Percentiles rank a stretch among this genome's conserved stretches.
phyloP scores from a whole-genome alignment of 2,113 vertebrate genomes.

The Grantiella picta region DNA sequence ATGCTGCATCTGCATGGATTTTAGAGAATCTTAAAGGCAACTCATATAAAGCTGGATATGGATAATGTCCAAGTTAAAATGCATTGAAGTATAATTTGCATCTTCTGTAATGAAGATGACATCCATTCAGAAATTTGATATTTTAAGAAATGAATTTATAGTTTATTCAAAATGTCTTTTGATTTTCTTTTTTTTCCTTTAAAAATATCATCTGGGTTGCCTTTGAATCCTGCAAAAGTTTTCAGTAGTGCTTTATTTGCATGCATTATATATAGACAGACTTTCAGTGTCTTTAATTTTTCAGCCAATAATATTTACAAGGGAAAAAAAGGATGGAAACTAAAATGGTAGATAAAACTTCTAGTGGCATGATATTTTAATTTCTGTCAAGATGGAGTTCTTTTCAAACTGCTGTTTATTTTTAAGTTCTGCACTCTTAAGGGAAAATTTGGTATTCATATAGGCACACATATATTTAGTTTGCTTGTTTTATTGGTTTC shows the following conservation, averaged over 20 bases:
- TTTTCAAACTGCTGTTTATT: not conserved
- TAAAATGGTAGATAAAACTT: not conserved
- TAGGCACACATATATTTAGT: not conserved
- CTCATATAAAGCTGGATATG: not conserved
- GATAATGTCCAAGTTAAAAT: not conserved
- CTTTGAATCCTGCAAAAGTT: not conserved
- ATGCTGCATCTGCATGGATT: not conserved
- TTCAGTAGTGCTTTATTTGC: not conserved
- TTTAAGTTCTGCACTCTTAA: not conserved
- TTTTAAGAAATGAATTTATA: not conserved
- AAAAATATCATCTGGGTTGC: not conserved
- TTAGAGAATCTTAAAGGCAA: not conserved
- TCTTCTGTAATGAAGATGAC: not conserved
- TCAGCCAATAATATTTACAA: not conserved
- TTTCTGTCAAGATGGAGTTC: not conserved
- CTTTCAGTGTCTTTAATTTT: not conserved
- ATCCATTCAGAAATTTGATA: not conserved
- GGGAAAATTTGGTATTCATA: not conserved
- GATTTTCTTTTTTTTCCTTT: not conserved
- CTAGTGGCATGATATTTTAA: not conserved
- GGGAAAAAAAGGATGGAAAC: not conserved
- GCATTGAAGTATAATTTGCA: not conserved
- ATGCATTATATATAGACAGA: not conserved
- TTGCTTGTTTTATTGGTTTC: not conserved
- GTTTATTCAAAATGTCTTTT: not conserved